Conservation (phyloP, 2,888 invertebrate species). For the Dicycla oo region DNA sequence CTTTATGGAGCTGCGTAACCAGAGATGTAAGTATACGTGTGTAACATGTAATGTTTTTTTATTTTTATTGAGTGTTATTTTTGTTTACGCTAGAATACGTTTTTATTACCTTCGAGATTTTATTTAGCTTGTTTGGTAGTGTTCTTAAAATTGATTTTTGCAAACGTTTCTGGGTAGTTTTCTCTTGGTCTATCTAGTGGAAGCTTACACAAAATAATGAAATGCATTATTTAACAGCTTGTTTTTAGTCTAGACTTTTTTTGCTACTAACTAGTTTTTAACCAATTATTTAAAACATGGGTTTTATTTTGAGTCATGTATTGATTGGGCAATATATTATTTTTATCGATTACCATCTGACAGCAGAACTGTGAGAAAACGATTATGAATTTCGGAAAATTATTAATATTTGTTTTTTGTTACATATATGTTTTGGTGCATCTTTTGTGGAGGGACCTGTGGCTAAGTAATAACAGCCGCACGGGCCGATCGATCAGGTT, state of each 20-base stretch:
- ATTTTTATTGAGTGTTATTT: constrained; percentile 1
- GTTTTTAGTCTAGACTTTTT: constrained; percentile 12
- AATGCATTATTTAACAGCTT: neutral
- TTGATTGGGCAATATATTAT: constrained; percentile 43
- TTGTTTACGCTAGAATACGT: neutral
- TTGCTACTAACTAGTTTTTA: constrained; percentile 2
- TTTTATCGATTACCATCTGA: constrained; percentile 24
- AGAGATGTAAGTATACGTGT: no score
- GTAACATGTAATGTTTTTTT: neutral
- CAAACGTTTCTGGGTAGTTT: neutral
- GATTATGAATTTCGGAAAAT: neutral
- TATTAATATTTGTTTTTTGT: neutral
- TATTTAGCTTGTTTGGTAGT: neutral
- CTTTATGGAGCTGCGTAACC: constrained; percentile 3
- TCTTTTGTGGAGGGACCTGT: no score
- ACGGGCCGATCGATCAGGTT: no score
- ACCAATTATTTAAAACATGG: neutral
- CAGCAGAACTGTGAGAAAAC: constrained; percentile 27
- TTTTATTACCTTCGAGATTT: neutral
- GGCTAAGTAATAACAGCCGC: no score
- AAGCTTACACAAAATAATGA: neutral
- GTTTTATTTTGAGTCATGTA: constrained; percentile 13
- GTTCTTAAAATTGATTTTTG: neutral
- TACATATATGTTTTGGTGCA: neutral
- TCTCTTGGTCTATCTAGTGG: neutral